Evolutionary conservation across 2,113 vertebrate genomes (phyloP), one percentile per base, ranked within the genome.

Genomic region (Strix uralensis): DNA sequence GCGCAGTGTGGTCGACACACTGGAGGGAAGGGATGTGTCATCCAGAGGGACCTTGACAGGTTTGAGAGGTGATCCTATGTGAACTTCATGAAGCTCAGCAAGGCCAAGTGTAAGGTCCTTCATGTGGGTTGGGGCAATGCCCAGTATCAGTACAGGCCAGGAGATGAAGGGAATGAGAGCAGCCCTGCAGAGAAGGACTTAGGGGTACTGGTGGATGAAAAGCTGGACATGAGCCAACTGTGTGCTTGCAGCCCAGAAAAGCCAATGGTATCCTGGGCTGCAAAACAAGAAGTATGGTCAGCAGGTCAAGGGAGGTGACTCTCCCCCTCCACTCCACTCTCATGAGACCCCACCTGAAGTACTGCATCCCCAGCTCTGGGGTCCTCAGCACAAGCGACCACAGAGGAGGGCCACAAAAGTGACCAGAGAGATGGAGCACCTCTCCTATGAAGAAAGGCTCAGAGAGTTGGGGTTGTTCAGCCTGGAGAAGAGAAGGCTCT

Each of bases 1-100:
- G 58, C 14, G 52, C 32, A 26, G 10, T 59, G 34, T 3, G 0
- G 58, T 15, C 20, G 9, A 23, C 17, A 66, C 0, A 0, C 34
- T 11, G 29, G 25, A 54, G n/a, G 40, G 46, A 52, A 4, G 3
- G 49, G 36, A 65, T 78, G 27, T 9, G 27, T 9, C 42, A 38
- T 38, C 55, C 36, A 75, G 55, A 25, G 36, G 51, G 42, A 44
- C 49, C 32, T 70, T 5, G 49, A 57, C 8, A 23, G 23, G 29
- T 23, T 77, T 22, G 13, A 70, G 7, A n/a, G 26, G 13, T 47
- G 13, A 42, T 18, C 22, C 22, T 1, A 1, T 51, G 49, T 9
- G 18, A 57, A 34, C 17, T 12, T 78, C 32, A 17, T 12, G 71
- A 83, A n/a, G 19, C n/a, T 70, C 16, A 38, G 15, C 14, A 32